Percentiles rank a stretch among this genome's conserved stretches.
Conservation (phyloP, 1,140 invertebrate species). For the Uloborus diversus region DNA sequence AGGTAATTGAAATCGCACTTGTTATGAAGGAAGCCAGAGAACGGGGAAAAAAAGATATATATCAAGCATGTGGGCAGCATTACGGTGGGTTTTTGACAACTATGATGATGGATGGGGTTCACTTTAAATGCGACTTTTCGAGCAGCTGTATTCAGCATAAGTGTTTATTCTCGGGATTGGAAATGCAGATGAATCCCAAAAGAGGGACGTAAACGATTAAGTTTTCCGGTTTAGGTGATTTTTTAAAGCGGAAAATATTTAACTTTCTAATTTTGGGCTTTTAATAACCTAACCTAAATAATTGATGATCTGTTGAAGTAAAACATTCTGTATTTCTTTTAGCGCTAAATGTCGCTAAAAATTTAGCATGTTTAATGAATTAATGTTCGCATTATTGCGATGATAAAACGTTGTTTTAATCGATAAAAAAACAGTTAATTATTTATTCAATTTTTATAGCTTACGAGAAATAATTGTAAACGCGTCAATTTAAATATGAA, state of each 20-base stretch:
- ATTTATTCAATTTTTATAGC: no score
- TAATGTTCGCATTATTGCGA: no score
- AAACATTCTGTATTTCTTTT: neutral
- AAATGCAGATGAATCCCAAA: neutral
- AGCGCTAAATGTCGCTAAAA: no score
- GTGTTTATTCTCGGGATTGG: slow-evolving; percentile 18
- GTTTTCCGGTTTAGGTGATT: neutral
- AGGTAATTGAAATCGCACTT: slow-evolving; percentile 25
- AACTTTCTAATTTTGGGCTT: neutral
- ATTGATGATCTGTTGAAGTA: neutral
- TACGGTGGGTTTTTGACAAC: slow-evolving; percentile 7
- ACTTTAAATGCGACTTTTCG: slow-evolving; percentile 23
- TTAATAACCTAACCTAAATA: neutral
- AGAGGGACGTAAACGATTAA: neutral
- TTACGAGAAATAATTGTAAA: no score
- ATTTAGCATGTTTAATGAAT: no score
- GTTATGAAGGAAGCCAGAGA: neutral
- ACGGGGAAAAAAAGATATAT: neutral
- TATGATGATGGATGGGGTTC: slow-evolving; percentile 28
- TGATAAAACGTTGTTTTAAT: no score
- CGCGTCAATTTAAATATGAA: no score
- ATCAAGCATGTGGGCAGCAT: neutral
- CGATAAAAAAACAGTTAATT: no score
- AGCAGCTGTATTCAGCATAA: slow-evolving; percentile 5
- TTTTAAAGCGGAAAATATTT: neutral